Conservation (phyloP, 2,797 vertebrate species). For the Cyclopterus lumpus region DNA sequence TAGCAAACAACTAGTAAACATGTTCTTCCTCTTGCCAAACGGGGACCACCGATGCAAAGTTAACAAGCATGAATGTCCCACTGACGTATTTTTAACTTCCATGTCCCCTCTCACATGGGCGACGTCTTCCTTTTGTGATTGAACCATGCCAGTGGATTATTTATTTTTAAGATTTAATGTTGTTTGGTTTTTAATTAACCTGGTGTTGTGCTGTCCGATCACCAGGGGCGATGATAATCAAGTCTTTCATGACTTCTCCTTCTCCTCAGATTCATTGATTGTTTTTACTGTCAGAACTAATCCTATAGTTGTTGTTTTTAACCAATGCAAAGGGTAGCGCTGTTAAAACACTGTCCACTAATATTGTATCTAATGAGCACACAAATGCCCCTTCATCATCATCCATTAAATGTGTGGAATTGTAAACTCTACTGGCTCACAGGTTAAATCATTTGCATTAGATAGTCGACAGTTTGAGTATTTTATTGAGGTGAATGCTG, state of each 20-base stretch:
- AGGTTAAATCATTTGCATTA: neutral
- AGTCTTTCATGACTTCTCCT: constrained; percentile 29
- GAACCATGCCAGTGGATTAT: constrained; percentile 67
- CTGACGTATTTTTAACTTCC: constrained; percentile 42
- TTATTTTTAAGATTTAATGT: constrained; percentile 72
- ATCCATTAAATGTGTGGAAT: constrained; percentile 51
- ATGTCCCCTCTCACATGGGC: constrained; percentile 7
- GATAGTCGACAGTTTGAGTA: neutral
- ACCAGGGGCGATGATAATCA: constrained; percentile 50
- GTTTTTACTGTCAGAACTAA: constrained; percentile 26
- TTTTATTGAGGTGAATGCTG: neutral
- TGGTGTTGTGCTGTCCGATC: constrained; percentile 48
- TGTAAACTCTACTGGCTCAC: constrained; percentile 11
- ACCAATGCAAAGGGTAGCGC: constrained; percentile 24
- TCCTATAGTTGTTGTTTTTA: constrained; percentile 23
- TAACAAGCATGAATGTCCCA: constrained; percentile 42
- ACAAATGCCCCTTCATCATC: neutral
- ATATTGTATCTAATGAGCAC: constrained; percentile 28
- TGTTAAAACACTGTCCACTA: constrained; percentile 33
- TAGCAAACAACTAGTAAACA: constrained; percentile 48
- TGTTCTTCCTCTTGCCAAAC: constrained; percentile 67
- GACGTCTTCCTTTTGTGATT: constrained; percentile 61
- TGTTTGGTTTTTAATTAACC: constrained; percentile 54
- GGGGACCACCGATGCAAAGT: constrained; percentile 53
- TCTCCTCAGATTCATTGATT: constrained; percentile 25